phyloP scores from a whole-genome alignment of 2,797 vertebrate species.

The Synanceia verrucosa region DNA sequence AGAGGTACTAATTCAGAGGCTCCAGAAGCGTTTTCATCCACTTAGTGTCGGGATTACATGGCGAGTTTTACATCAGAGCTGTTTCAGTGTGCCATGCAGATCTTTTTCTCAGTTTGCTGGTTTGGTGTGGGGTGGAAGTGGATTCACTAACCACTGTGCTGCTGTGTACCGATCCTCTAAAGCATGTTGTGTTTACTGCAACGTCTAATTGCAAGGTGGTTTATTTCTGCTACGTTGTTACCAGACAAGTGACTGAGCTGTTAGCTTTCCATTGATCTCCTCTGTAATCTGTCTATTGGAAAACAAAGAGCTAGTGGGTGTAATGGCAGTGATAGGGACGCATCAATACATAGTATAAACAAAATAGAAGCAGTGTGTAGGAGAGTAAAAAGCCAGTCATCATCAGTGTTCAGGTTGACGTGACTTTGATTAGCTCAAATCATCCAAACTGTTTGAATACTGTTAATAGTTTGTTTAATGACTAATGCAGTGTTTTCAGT shows the following conservation, averaged over 20 bases:
- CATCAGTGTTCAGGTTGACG: conserved; percentile 8
- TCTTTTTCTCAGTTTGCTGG: not conserved
- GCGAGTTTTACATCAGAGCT: conserved; percentile 55
- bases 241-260: conserved; percentile 40
- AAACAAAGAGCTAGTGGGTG: conserved; percentile 64
- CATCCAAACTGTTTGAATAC: not conserved
- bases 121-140: not conserved
- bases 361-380: conserved; percentile 23
- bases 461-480: not conserved
- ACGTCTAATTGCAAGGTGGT: conserved; percentile 31
- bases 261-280: conserved; percentile 52
- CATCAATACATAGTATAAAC: conserved; percentile 41
- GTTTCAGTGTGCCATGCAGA: conserved; percentile 13
- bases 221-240: conserved; percentile 40
- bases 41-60: conserved; percentile 58
- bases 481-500: not conserved
- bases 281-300: conserved; percentile 58
- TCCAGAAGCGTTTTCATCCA: conserved; percentile 52
- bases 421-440: conserved; percentile 25
- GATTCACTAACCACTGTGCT: conserved; percentile 1
- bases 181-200: not conserved
- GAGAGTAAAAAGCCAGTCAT: conserved; percentile 33
- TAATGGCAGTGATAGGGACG: conserved; percentile 36
- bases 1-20: conserved; percentile 58
- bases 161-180: conserved; percentile 25